Conservation (phyloP, 2,113 vertebrate genomes). For the Chaetodon auriga region DNA sequence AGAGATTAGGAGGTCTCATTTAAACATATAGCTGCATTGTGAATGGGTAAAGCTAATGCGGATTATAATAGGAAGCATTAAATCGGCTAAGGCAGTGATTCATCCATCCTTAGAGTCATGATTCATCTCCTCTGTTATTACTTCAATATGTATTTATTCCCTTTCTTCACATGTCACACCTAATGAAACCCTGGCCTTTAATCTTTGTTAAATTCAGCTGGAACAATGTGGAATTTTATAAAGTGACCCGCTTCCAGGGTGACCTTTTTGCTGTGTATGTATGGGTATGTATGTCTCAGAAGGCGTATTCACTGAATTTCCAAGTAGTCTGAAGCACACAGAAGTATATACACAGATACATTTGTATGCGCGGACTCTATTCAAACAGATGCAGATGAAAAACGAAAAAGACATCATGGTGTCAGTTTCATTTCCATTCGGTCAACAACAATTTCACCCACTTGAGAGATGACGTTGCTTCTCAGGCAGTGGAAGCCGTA, state of each 20-base stretch:
- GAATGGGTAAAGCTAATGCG: slow-evolving; percentile 70
- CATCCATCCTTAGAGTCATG: slow-evolving; percentile 40
- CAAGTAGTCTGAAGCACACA: background rate
- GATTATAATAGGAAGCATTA: slow-evolving; percentile 77
- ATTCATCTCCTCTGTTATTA: slow-evolving; percentile 68
- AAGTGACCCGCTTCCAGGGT: slow-evolving; percentile 30
- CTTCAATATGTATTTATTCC: slow-evolving; percentile 73
- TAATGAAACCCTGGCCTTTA: slow-evolving; percentile 58
- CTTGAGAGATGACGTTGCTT: background rate
- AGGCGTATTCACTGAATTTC: slow-evolving; percentile 21
- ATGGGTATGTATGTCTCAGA: background rate
- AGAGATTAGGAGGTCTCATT: slow-evolving; percentile 70
- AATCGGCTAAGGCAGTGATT: slow-evolving; percentile 62
- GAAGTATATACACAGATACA: background rate
- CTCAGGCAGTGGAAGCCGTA: background rate
- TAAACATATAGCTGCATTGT: slow-evolving; percentile 66
- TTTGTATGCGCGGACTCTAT: background rate
- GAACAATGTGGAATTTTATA: slow-evolving; percentile 44
- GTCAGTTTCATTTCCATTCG: slow-evolving; percentile 15
- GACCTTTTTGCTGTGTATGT: slow-evolving; percentile 39
- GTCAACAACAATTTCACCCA: background rate
- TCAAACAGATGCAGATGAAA: slow-evolving; percentile 25
- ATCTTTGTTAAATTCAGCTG: slow-evolving; percentile 41
- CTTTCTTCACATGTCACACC: slow-evolving; percentile 66
- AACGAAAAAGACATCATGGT: background rate